Evolutionary conservation across 2,888 invertebrate species (phyloP), one percentile per base, ranked within the genome.

Genomic region (Tholera decimalis): DNA sequence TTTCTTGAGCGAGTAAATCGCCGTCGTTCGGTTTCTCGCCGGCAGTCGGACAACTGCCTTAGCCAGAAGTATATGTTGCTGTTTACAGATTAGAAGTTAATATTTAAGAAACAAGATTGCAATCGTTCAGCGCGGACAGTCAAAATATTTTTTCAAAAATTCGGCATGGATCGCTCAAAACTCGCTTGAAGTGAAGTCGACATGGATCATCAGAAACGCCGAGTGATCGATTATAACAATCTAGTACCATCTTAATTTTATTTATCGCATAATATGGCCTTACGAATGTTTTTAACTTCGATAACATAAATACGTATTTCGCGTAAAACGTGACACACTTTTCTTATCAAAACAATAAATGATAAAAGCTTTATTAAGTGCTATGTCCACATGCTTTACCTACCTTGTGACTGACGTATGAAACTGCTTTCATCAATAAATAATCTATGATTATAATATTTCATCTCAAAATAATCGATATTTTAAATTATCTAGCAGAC

Each of bases 341-440:
- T 57, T 50, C 43, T 61, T 72, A 77, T 70, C 62, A 47, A 4
- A 50, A 30, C 47, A 60, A 63, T 70, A 50, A 49, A 50, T 30
- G 53, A 77, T 77, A 73, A 65, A 67, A 69, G 51, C 41, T 64
- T 64, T 61, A 46, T 37, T 71, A 58, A 49, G 43, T 57, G 53
- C 28, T 56, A 22, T 57, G 7, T 50, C 22, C 49, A 72, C 7
- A 33, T 41, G 37, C 13, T 57, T 49, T 35, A 30, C 37, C 37
- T 35, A 63, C 8, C 22, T 15, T 11, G 15, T 41, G n/a, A 41
- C 20, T 39, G 5, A 26, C 2, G 13, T 18, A 3, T 6, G 18
- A 28, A n/a, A 7, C 7, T 44, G 11, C 11, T 18, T 30, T 37
- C 35, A 30, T 22, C 5, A 33, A 15, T 33, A 22, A n/a, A n/a